Evolutionary conservation across 2,113 vertebrate species (phyloP), one percentile per base, ranked within the genome.

Genomic region (Oncorhynchus nerka): DNA sequence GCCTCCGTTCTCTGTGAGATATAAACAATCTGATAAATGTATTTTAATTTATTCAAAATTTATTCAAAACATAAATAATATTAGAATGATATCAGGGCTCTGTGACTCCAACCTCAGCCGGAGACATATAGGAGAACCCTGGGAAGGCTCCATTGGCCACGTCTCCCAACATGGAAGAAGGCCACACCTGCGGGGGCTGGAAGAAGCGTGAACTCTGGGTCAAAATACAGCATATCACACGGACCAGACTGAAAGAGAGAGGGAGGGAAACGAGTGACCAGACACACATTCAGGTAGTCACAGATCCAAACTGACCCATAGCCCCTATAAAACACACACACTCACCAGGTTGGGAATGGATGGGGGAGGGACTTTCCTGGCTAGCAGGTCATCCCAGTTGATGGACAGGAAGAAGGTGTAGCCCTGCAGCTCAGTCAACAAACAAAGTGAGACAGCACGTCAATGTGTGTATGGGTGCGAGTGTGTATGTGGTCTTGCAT

Each of bases 341-440:
- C 88, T 39, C 82, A 95, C 93, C 92, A 94, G 82, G 57, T 90
- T 81, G 7, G 94, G 94, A 74, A 93, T 80, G 65, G 92, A 95
- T 0, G 93, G 94, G 0, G 94, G 92, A 32, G 30, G 73, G 7
- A 93, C 79, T 83, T 87, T 94, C 75, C 81, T 92, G n/a, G 88
- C 90, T 70, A 92, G 73, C 30, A 94, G 93, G 57, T 93, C 86
- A 8, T 93, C 89, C 93, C 94, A 94, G 65, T 90, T 78, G 48
- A 93, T 90, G 28, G 85, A 87, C 66, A 83, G 79, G 71, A 95
- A 95, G 78, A 94, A 94, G 0, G 82, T 39, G 81, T 95, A 93
- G 26, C 80, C 81, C 86, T 92, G 89, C 57, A 95, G 73, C 77
- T 94, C 93, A 19, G 71, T 73, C 94, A 94, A 84, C 45, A 85